Base-by-base conservation (phyloP, 2,113 vertebrate genomes). In the Bagarius yarrelli region DNA sequence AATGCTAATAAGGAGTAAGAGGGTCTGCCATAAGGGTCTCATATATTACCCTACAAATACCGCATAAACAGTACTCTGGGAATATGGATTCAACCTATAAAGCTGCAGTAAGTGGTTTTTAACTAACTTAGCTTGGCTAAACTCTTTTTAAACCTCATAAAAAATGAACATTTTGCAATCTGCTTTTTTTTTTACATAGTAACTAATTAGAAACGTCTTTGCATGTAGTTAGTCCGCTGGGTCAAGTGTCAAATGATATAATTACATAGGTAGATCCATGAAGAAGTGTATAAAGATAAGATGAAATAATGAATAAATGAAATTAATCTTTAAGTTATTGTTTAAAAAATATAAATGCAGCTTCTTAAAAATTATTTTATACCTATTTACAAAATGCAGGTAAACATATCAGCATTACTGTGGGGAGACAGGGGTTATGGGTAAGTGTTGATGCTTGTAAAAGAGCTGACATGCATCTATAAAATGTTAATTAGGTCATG, bases 31-130 rank as follows among this genome's bases (percentile, higher is more conserved):
- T 61, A 83, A 89, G 89, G 87, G 85, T 73, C 85, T 81, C 82
- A 83, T 85, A 74, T 88, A 91, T 92, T 90, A 92, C 88, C 89
- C 90, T 84, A 82, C 79, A 90, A 89, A 90, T 88, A 88, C 21
- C 82, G 81, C 60, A 80, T 74, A 79, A 85, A 76, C 44, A 56
- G 52, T 74, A 78, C 76, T 30, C 11, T 79, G 80, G 80, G 80
- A 79, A 76, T 82, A 76, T n/a, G 64, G n/a, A 47, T 70, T n/a
- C 67, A 76, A 25, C 32, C 50, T 55, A 82, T 76, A 77, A 30
- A 78, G 76, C 76, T 36, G 61, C 44, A 23, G 47, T 53, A 36
- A 78, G 12, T 30, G 27, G 53, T 66, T 77, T 66, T 27, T 21
- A 66, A 75, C 60, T 1, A 47, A 47, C 44, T 47, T 47, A 64